Base-by-base conservation (phyloP, 1,140 invertebrate genomes). In the Drosophila teissieri region DNA sequence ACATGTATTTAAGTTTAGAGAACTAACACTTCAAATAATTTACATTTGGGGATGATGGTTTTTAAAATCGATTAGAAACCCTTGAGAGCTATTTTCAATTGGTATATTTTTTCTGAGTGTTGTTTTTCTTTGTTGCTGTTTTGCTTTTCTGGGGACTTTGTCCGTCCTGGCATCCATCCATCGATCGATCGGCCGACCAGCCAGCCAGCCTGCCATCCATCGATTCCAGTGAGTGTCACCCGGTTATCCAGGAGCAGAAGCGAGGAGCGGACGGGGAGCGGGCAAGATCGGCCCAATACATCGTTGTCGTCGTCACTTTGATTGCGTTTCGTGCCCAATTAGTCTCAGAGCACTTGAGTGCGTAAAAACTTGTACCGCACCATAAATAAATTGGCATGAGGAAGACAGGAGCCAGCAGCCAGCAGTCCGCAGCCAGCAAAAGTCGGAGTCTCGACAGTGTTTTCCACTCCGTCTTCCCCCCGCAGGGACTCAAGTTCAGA, bases 281-380 rank as follows among this genome's bases (percentile, higher is more conserved):
- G 15, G 22, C 7, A 22, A 34, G 34, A 51, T 40, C 42, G 60
- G 27, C 24, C 67, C 67, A 77, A 78, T 78, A 63, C 74, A 62
- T 70, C 64, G 82, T 82, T 75, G 72, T 80, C 84, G 84, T 88
- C 84, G 84, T 89, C 84, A 89, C 85, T 89, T 89, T 89, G 84
- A 89, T 89, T 89, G 84, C 84, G 84, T 89, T 90, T 90, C 88
- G 83, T 88, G 88, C 86, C 86, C 86, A 90, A 90, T 90, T 90
- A 90, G 86, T 90, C 86, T 91, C 88, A 90, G 83, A 90, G 81
- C 86, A 86, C 86, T 89, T 89, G 86, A 90, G 81, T 90, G 86
- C 86, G 86, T 91, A 90, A 90, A 90, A 90, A 90, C 82, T 91
- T 90, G 86, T 90, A 90, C 82, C 83, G 88, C 88, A 91, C 86